phyloP scores from a whole-genome alignment of 2,797 vertebrate species.

The Lycodopsis pacificus region DNA sequence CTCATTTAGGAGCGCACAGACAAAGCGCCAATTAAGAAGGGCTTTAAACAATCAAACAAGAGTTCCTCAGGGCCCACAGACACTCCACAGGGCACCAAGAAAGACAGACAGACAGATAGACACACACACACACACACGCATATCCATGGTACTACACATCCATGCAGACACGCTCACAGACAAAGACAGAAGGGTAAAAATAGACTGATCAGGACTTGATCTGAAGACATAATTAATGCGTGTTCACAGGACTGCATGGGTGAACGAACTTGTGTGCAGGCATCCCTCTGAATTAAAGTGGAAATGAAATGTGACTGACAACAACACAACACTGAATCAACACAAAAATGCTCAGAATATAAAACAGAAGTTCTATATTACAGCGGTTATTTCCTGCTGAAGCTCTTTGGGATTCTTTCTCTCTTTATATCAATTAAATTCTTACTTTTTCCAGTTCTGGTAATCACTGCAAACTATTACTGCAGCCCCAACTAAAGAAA shows the following conservation, averaged over 20 bases:
- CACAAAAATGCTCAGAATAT: constrained; percentile 36
- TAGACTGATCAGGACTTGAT: constrained; percentile 76
- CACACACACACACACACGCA: constrained; percentile 37
- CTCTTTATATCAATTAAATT: constrained; percentile 1
- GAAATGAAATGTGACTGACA: constrained; percentile 68
- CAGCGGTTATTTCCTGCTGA: constrained; percentile 9
- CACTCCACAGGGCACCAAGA: constrained; percentile 80
- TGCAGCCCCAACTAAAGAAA: constrained; percentile 21
- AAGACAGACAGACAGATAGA: constrained; percentile 63
- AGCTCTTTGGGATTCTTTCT: constrained; percentile 15
- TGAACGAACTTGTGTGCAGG: constrained; percentile 46
- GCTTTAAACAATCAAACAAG: constrained; percentile 89
- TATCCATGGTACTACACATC: constrained; percentile 45
- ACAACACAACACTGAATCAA: constrained; percentile 43
- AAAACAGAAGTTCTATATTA: constrained; percentile 29
- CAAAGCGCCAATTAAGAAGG: constrained; percentile 90
- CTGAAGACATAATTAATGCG: constrained; percentile 79
- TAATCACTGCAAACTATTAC: constrained; percentile 33
- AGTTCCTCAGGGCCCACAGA: constrained; percentile 82
- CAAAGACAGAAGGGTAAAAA: constrained; percentile 73
- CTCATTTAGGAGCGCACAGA: constrained; percentile 87
- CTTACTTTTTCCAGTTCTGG: constrained; percentile 16
- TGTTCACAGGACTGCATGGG: constrained; percentile 53
- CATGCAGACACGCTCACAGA: constrained; percentile 34
- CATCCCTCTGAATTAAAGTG: constrained; percentile 57